These are phyloP conservation scores for Drosophila quinaria DNA, from an alignment of 2,888 invertebrate species.

Conservation along the genomic window DNA sequence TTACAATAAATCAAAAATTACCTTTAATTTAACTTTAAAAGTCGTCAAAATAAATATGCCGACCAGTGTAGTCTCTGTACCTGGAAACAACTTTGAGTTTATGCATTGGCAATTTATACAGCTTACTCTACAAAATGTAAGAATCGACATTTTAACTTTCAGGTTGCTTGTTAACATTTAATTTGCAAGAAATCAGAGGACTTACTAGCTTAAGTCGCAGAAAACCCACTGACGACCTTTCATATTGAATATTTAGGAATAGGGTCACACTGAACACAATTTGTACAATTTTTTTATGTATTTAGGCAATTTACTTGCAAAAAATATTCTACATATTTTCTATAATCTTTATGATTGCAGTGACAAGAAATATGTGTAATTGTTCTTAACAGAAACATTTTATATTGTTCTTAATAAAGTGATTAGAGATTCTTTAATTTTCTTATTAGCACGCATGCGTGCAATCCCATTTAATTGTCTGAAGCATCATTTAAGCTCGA, in stretches of 20 bases:
- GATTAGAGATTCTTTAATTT: background rate
- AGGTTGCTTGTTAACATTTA: background rate
- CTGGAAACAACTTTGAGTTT: background rate
- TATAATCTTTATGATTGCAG: too few species aligned
- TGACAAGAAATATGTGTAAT: too few species aligned
- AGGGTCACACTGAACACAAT: background rate
- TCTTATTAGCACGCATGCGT: background rate
- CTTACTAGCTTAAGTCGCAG: background rate
- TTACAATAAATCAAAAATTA: too few species aligned
- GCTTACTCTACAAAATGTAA: background rate
- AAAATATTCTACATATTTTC: too few species aligned
- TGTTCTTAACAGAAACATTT: too few species aligned
- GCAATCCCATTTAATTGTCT: background rate
- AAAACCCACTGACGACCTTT: background rate
- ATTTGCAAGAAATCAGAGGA: background rate
- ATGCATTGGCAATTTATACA: background rate
- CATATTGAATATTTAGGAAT: background rate
- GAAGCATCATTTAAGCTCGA: background rate
- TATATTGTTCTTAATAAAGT: too few species aligned
- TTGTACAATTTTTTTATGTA: too few species aligned
- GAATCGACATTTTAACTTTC: background rate
- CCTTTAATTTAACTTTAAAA: too few species aligned
- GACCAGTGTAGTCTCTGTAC: too few species aligned
- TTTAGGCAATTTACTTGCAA: too few species aligned
- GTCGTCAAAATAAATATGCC: too few species aligned